Conservation (phyloP, 2,797 vertebrate genomes). For the Podargus strigoides region DNA sequence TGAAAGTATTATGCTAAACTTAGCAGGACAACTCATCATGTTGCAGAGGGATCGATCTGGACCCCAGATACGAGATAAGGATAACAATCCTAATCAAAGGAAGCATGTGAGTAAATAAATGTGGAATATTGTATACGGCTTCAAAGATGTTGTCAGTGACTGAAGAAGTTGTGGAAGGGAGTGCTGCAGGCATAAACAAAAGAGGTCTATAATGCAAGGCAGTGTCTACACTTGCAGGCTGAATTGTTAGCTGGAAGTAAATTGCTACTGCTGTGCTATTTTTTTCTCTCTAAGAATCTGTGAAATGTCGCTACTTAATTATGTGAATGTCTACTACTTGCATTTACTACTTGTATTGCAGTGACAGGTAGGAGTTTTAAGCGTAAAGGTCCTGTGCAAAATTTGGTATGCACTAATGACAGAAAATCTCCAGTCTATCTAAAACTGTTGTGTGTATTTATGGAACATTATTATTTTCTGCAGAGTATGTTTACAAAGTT, state of each 20-base stretch:
- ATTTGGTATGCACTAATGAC: not conserved
- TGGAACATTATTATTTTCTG: not conserved
- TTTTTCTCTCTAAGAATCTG: not conserved
- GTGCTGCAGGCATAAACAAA: not conserved
- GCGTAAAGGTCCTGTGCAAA: not conserved
- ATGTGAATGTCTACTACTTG: not conserved
- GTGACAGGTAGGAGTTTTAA: not conserved
- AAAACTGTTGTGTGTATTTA: not conserved
- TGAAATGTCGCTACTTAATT: not conserved
- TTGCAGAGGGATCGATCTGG: conserved; percentile 96
- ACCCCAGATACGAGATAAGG: conserved; percentile 94
- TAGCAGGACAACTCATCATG: conserved; percentile 98
- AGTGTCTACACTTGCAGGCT: not conserved
- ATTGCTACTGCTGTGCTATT: not conserved
- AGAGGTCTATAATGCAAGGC: not conserved
- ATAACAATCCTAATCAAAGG: conserved; percentile 83
- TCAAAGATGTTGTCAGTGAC: not conserved
- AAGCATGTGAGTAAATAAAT: conserved; percentile 86
- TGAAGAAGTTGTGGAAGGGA: not conserved
- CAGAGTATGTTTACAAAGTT: not conserved
- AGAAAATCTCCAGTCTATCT: not conserved
- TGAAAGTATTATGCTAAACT: conserved; percentile 98
- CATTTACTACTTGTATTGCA: not conserved
- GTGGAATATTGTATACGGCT: not conserved
- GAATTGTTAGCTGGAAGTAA: not conserved